Evolutionary conservation across 2,113 vertebrate species (phyloP), one percentile per base, ranked within the genome.

Genomic region (Scatophagus argus): DNA sequence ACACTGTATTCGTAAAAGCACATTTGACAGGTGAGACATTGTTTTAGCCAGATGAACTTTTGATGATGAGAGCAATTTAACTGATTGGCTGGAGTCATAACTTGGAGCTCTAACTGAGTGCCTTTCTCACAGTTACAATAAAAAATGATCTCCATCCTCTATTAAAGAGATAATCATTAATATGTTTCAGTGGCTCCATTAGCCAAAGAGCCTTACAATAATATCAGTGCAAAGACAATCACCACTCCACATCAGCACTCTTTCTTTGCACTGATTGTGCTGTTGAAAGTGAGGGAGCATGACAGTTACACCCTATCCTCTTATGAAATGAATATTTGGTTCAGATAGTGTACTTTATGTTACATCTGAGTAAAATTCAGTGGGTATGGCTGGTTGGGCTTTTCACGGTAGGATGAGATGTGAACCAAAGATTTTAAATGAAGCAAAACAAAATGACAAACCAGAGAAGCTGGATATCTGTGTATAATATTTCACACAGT

Each of bases 131-230:
- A 47, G 17, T 70, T 68, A 38, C 31, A 56, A 69, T 80, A 66
- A 80, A 71, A 71, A 31, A 83, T 56, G 9, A 82, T 25, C 62
- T 59, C 14, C 25, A 16, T n/a, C 21, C 23, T 55, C 46, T 12
- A 79, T 79, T 62, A 84, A 21, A 63, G 47, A 54, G 56, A 84
- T 61, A 44, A 69, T 84, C 25, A 80, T 72, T 82, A 65, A 84
- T 74, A 36, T 65, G 52, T 29, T 69, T 79, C 47, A 60, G 55
- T 34, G 52, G 43, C 54, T 32, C 52, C 1, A 38, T 32, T 14
- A 61, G 70, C 81, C 74, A 79, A 65, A 67, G 52, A 64, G 44
- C 4, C 61, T 59, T 17, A 31, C 43, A 68, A 19, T 74, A 47
- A 67, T 46, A 43, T 55, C 47, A 44, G 17, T 21, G 25, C 32